Percentiles rank a stretch among this genome's conserved stretches.
Evolutionary conservation across 2,888 invertebrate genomes (phyloP).

Genomic region (Sericinus montela): DNA sequence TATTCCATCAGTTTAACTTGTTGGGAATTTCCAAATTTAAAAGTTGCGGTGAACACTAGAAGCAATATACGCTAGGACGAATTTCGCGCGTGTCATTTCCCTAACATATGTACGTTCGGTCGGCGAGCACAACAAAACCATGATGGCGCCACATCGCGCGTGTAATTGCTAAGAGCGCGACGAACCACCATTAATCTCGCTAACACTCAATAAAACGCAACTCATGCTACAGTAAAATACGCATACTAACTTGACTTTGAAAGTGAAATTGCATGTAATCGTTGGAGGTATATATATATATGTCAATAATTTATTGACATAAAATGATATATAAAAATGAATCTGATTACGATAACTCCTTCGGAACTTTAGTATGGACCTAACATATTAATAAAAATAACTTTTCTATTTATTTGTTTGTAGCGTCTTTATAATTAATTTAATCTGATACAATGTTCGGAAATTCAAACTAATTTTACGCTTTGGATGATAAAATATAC

Average conservation of each 20-base stretch:
- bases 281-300: too few relatives aligned
- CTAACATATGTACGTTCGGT: conserved; percentile 30
- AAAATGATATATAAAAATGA: too few relatives aligned
- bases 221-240: conserved; percentile 66
- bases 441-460: neutral
- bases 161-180: conserved; percentile 70
- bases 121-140: conserved; percentile 49
- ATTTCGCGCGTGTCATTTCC: conserved; percentile 37
- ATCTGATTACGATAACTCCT: neutral
- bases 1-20: neutral
- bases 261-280: too few relatives aligned
- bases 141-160: conserved; percentile 68
- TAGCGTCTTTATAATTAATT: too few relatives aligned
- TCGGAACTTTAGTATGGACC: too few relatives aligned
- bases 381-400: too few relatives aligned
- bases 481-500: conserved; percentile 6
- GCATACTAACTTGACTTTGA: conserved; percentile 37
- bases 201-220: conserved; percentile 75
- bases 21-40: neutral
- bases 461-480: neutral
- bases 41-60: neutral
- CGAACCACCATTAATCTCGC: conserved; percentile 72
- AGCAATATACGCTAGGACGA: neutral
- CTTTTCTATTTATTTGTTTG: too few relatives aligned
- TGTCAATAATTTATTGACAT: too few relatives aligned